phyloP scores from a whole-genome alignment of 1,140 invertebrate genomes.

The Bursaphelenchus mucronatus region DNA sequence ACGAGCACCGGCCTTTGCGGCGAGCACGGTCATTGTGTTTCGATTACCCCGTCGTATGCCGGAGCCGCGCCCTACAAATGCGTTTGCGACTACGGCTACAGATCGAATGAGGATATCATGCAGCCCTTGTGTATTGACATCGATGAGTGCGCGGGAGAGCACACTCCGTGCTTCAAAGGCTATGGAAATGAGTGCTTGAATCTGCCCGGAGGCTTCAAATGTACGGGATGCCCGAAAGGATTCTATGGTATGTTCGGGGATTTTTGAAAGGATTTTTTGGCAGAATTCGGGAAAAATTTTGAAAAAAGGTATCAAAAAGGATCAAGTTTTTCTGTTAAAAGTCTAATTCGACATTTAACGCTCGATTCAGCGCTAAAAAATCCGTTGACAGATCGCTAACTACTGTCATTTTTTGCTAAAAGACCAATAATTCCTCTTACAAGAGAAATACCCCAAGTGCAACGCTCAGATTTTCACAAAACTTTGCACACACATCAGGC shows the following conservation, averaged over 20 bases:
- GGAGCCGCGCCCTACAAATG: constrained; percentile 41
- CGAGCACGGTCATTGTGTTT: constrained; percentile 55
- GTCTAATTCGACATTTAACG: background rate
- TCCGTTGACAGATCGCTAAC: background rate
- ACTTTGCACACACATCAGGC: too few relatives aligned
- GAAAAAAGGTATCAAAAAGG: background rate
- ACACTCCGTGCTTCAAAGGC: constrained; percentile 53
- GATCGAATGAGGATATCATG: constrained; percentile 35
- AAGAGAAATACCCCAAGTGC: too few relatives aligned
- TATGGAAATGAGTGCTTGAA: constrained; percentile 45
- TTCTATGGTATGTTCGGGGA: constrained; percentile 30
- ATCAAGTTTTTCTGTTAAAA: background rate
- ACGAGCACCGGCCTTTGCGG: constrained; percentile 45
- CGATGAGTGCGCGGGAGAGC: constrained; percentile 45
- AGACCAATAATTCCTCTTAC: too few relatives aligned
- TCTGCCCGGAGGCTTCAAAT: constrained; percentile 53
- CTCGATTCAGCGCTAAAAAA: background rate
- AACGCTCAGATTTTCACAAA: too few relatives aligned
- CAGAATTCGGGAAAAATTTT: background rate
- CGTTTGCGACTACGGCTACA: constrained; percentile 54
- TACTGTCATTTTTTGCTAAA: too few relatives aligned
- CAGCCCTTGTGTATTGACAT: constrained; percentile 56
- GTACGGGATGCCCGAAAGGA: constrained; percentile 47
- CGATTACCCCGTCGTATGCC: background rate
- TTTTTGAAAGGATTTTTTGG: too few relatives aligned